Base-by-base conservation (phyloP, 2,888 invertebrate species). In the Drosophila melanocephala region DNA sequence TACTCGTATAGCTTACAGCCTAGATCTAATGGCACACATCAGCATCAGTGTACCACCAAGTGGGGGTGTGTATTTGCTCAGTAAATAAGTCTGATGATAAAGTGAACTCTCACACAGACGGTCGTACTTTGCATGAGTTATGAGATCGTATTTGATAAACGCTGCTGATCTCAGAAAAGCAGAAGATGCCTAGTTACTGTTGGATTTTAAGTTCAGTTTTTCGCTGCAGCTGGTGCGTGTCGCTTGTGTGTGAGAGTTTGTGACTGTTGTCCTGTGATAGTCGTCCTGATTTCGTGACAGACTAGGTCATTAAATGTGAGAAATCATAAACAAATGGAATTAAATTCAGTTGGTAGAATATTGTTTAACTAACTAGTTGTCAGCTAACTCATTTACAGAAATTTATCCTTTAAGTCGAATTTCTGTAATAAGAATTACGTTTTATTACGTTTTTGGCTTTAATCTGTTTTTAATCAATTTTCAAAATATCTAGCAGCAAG, bases 51-150 rank as follows among this genome's bases (percentile, higher is more conserved):
- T n/a, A 22, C 28, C 2, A 33, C 33, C 53, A 47, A 55, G 62
- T 66, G 74, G 73, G 70, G 71, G 70, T 67, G 72, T 71, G 71
- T 52, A 76, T 61, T 61, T 75, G 68, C 75, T 47, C 62, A 47
- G 35, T 53, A 70, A 56, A 72, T 67, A 55, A 79, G 70, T 75
- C 66, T 72, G 59, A 42, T 65, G 65, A 80, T 60, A 73, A 80
- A 75, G 70, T 53, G 57, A 33, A 65, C 28, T 35, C 39, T 62
- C 63, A 75, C 56, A 68, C 61, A 57, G 47, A 52, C 50, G 47
- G 42, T 22, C 47, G 52, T 35, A 61, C 56, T 75, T 87, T 81
- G 69, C 52, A 66, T 81, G 75, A 79, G 73, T 77, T 89, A 79
- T 77, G 77, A 70, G 63, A 60, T 69, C 57, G 63, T 60, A 42